A percentile compares a stretch with the other conserved stretches of the same genome.
phyloP scores from a whole-genome alignment of 2,113 vertebrate species.

The Pipa parva region DNA sequence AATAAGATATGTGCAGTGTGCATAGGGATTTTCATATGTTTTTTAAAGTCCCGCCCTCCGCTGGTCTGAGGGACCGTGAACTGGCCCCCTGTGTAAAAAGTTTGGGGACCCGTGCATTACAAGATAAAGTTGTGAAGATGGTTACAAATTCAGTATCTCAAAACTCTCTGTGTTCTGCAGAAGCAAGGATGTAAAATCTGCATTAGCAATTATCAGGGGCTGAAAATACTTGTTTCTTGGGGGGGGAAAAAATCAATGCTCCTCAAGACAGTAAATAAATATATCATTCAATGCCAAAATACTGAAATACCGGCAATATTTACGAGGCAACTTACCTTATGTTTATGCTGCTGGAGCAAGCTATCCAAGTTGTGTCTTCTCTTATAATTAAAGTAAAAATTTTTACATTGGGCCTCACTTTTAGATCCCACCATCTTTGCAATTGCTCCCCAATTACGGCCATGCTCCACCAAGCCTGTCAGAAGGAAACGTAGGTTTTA shows the following conservation, averaged over 20 bases:
- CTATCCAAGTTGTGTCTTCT: slow-evolving; percentile 93
- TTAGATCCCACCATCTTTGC: slow-evolving; percentile 98
- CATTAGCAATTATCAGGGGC: too few relatives aligned
- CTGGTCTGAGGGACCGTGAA: too few relatives aligned
- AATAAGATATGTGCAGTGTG: too few relatives aligned
- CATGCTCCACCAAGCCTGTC: slow-evolving; percentile 89
- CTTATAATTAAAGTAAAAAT: slow-evolving; percentile 99
- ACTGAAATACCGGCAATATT: neutral
- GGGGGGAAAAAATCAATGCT: neutral
- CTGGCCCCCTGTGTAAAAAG: too few relatives aligned
- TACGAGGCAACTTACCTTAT: slow-evolving; percentile 65
- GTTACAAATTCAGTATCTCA: too few relatives aligned
- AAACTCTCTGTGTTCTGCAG: too few relatives aligned
- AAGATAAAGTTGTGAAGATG: too few relatives aligned
- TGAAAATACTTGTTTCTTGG: too few relatives aligned
- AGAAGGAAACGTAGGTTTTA: slow-evolving; percentile 40
- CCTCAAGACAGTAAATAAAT: neutral
- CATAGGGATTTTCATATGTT: too few relatives aligned
- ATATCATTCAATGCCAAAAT: neutral
- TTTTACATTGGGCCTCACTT: slow-evolving; percentile 97
- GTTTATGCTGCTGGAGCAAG: slow-evolving; percentile 93
- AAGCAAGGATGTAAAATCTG: too few relatives aligned
- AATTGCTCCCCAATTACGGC: slow-evolving; percentile 95
- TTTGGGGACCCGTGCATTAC: too few relatives aligned
- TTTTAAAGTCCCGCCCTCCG: too few relatives aligned